Percentiles rank a stretch among this genome's conserved stretches.
Conservation (phyloP, 2,797 vertebrate genomes). For the Petrocephalus schoutedeni region DNA sequence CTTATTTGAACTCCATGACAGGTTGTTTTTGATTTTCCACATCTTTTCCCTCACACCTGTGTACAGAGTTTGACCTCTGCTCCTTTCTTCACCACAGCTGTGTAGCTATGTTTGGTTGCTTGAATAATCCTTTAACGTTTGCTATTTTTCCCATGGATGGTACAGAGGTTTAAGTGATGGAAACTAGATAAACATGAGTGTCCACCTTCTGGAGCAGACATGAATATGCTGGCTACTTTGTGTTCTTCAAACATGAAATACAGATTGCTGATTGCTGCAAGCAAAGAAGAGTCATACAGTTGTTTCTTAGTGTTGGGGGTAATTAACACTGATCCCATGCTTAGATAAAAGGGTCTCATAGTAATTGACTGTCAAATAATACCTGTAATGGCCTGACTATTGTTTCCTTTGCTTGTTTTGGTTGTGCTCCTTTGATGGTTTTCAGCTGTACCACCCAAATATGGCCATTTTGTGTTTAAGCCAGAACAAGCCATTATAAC, state of each 20-base stretch:
- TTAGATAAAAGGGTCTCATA: neutral
- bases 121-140: neutral
- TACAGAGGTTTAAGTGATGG: neutral
- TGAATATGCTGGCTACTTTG: neutral
- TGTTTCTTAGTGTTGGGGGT: neutral
- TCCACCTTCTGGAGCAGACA: neutral
- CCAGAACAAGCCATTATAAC: neutral
- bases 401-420: neutral
- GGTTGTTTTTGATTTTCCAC: neutral
- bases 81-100: neutral
- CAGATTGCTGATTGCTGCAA: neutral
- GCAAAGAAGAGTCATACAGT: neutral
- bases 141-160: neutral
- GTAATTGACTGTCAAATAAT: neutral
- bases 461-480: neutral
- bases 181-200: neutral
- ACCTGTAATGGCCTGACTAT: neutral
- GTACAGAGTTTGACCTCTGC: neutral
- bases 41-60: neutral
- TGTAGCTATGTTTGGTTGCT: neutral
- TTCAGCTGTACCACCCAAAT: neutral
- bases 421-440: neutral
- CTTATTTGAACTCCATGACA: neutral
- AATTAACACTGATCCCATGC: neutral
- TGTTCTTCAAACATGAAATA: neutral